phyloP scores from a whole-genome alignment of 1,140 invertebrate genomes.

The Bombus waltoni region DNA sequence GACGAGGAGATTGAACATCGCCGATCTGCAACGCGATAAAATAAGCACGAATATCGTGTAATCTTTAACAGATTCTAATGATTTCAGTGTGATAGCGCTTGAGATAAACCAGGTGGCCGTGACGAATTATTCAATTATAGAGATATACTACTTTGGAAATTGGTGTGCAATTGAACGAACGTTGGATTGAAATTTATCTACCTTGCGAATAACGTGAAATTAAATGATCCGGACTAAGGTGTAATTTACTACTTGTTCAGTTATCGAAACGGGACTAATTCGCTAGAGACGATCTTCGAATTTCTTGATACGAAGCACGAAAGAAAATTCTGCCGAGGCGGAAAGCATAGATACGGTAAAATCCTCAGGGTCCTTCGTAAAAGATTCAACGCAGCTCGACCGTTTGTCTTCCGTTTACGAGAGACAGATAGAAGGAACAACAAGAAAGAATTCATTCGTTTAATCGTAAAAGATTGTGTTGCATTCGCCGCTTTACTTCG shows the following conservation, averaged over 20 bases:
- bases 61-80: background rate
- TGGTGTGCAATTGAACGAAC: background rate
- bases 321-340: background rate
- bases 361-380: background rate
- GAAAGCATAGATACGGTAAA: background rate
- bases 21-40: background rate
- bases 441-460: background rate
- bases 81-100: background rate
- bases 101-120: background rate
- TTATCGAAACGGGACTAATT: background rate
- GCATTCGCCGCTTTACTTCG: constrained; percentile 11
- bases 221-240: background rate
- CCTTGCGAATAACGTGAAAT: background rate
- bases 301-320: background rate
- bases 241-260: background rate
- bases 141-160: background rate
- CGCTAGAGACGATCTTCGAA: background rate
- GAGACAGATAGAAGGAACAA: background rate
- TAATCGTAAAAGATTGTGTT: constrained; percentile 20
- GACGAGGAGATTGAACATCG: background rate
- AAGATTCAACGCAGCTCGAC: background rate
- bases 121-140: background rate
- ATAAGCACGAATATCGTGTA: background rate
- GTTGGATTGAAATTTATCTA: background rate
- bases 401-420: too few relatives aligned